phyloP scores from a whole-genome alignment of 2,797 vertebrate species.

The Takifugu ocellatus region DNA sequence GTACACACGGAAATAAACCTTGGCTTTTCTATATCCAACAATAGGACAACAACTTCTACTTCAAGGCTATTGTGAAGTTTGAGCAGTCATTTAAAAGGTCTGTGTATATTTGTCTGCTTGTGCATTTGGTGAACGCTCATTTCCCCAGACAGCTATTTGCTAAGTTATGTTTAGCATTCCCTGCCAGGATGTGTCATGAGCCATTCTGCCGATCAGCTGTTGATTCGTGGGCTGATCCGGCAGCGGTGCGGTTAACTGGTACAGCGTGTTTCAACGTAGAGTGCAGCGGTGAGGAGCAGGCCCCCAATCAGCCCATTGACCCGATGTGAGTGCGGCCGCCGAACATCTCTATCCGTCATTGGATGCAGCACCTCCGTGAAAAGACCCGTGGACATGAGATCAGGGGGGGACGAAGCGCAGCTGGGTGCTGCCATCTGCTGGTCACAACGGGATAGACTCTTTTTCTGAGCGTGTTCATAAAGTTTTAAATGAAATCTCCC shows the following conservation, averaged over 20 bases:
- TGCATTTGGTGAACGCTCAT: slow-evolving; percentile 53
- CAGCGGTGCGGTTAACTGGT: slow-evolving; percentile 56
- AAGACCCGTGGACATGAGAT: slow-evolving; percentile 37
- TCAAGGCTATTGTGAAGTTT: slow-evolving; percentile 72
- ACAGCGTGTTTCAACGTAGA: slow-evolving; percentile 47
- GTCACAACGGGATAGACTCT: slow-evolving; percentile 23
- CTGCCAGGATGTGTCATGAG: slow-evolving; percentile 64
- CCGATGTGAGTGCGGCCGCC: slow-evolving; percentile 42
- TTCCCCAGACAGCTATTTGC: slow-evolving; percentile 62
- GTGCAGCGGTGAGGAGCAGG: slow-evolving; percentile 39
- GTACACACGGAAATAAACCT: slow-evolving; percentile 72
- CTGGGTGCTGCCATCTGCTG: slow-evolving; percentile 81
- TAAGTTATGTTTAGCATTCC: slow-evolving; percentile 63
- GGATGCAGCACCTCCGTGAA: slow-evolving; percentile 34
- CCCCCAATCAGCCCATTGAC: slow-evolving; percentile 56
- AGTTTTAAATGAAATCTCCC: too few species aligned
- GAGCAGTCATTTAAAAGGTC: slow-evolving; percentile 62
- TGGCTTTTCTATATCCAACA: slow-evolving; percentile 65
- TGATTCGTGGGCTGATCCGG: slow-evolving; percentile 45
- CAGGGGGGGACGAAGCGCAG: slow-evolving; percentile 57
- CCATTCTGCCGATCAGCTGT: slow-evolving; percentile 63
- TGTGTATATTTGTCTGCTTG: slow-evolving; percentile 56
- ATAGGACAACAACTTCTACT: slow-evolving; percentile 73
- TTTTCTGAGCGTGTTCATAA: too few species aligned
- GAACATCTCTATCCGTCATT: slow-evolving; percentile 67